A percentile compares a stretch with the other conserved stretches of the same genome.
These are phyloP conservation scores for Tuta absoluta DNA, from an alignment of 2,888 invertebrate genomes.

Conservation along the genomic window DNA sequence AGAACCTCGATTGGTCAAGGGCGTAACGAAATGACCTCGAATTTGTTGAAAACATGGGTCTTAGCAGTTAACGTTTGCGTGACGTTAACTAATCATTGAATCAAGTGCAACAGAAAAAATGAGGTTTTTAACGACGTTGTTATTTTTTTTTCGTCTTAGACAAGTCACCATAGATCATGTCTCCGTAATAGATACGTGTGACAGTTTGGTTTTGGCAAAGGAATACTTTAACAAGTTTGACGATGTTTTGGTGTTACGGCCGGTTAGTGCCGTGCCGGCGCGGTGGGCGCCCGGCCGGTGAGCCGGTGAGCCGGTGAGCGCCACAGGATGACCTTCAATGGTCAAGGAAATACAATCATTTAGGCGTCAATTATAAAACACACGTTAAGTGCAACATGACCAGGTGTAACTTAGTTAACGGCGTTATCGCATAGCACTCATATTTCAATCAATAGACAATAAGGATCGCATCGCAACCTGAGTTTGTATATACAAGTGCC, in stretches of 20 bases:
- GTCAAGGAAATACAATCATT: constrained; percentile 75
- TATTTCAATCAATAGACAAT: constrained; percentile 40
- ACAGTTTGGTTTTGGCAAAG: background rate
- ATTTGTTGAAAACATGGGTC: constrained; percentile 53
- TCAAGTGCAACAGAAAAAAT: constrained; percentile 23
- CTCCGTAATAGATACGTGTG: background rate
- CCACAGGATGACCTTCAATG: constrained; percentile 70
- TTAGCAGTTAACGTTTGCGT: constrained; percentile 55
- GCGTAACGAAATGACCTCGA: constrained; percentile 55
- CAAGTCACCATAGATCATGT: background rate
- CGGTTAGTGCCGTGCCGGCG: background rate
- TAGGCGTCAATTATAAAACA: constrained; percentile 61
- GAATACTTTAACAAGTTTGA: constrained; percentile 39
- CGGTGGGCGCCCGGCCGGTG: constrained; percentile 56
- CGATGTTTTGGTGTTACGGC: constrained; percentile 50
- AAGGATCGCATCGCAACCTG: constrained; percentile 61
- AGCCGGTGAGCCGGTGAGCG: constrained; percentile 53
- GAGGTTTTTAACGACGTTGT: constrained; percentile 18
- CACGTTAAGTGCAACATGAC: constrained; percentile 55
- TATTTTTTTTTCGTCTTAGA: constrained; percentile 13
- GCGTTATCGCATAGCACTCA: constrained; percentile 64
- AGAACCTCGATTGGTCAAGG: constrained; percentile 68
- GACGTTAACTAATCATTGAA: constrained; percentile 50
- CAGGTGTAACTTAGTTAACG: constrained; percentile 37
- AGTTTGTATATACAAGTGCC: constrained; percentile 38